Conservation (phyloP, 2,888 invertebrate species). For the Zaprionus bogoriensis region DNA sequence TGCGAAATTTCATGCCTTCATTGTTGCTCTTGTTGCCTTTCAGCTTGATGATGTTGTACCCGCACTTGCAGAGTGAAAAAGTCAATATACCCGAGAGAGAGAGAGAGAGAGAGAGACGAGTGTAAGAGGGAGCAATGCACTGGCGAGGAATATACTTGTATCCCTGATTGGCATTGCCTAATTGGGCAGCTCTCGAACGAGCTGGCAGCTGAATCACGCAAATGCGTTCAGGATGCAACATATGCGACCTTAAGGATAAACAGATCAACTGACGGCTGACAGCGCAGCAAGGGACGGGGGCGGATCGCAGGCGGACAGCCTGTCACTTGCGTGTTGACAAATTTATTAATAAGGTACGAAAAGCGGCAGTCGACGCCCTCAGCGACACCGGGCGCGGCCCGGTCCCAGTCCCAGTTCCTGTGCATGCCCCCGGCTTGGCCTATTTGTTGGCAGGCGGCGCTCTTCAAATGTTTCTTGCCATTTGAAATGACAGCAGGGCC, state of each 20-base stretch:
- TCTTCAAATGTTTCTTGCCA: constrained; percentile 72
- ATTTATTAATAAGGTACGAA: constrained; percentile 82
- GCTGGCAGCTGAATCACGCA: constrained; percentile 53
- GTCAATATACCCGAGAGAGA: constrained; percentile 16
- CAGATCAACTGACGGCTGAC: constrained; percentile 56
- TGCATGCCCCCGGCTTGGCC: constrained; percentile 34
- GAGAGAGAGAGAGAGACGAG: not conserved
- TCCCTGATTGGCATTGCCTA: constrained; percentile 42
- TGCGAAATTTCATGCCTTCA: constrained; percentile 74
- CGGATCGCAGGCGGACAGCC: constrained; percentile 70
- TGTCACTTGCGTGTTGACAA: constrained; percentile 81
- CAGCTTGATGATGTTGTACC: constrained; percentile 54
- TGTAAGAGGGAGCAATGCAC: too few species aligned
- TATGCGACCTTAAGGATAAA: constrained; percentile 68
- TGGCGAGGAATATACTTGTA: constrained; percentile 16
- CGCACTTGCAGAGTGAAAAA: constrained; percentile 53
- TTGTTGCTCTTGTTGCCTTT: constrained; percentile 42
- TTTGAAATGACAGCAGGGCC: constrained; percentile 66
- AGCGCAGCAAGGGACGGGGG: constrained; percentile 1
- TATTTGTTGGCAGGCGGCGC: constrained; percentile 71
- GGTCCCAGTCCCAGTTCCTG: constrained; percentile 43
- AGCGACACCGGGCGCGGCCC: constrained; percentile 64
- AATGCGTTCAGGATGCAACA: constrained; percentile 60
- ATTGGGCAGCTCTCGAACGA: constrained; percentile 37
- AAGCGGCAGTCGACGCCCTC: constrained; percentile 69